Evolutionary conservation across 1,140 invertebrate species (phyloP).

Genomic region (Drosophila suzukii): DNA sequence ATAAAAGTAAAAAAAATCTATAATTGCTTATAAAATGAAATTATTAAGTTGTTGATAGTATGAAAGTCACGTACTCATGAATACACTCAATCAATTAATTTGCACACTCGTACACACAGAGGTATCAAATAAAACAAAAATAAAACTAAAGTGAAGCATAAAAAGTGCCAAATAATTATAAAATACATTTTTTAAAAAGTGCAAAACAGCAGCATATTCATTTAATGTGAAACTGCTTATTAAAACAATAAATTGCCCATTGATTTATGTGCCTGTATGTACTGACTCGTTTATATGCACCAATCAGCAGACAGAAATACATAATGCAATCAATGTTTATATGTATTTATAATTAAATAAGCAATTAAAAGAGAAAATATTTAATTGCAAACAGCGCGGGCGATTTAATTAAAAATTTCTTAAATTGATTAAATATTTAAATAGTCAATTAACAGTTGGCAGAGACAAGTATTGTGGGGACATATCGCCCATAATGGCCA

Average conservation of each 20-base stretch:
- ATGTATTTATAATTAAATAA: slow-evolving; percentile 44
- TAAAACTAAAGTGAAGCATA: slow-evolving; percentile 23
- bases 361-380: slow-evolving; percentile 48
- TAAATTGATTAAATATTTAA: slow-evolving; percentile 58
- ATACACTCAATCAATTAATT: slow-evolving; percentile 44
- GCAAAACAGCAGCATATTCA: slow-evolving; percentile 26
- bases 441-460: slow-evolving; percentile 54
- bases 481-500: slow-evolving; percentile 2
- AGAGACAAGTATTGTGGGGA: slow-evolving; percentile 1
- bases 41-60: slow-evolving; percentile 26
- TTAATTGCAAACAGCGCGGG: slow-evolving; percentile 37
- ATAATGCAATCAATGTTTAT: slow-evolving; percentile 40
- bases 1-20: neutral
- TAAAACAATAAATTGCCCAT: slow-evolving; percentile 38
- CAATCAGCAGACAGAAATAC: slow-evolving; percentile 2
- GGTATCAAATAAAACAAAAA: slow-evolving; percentile 23
- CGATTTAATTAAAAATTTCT: slow-evolving; percentile 59
- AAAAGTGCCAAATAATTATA: slow-evolving; percentile 23
- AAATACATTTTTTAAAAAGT: slow-evolving; percentile 19
- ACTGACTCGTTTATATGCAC: neutral
- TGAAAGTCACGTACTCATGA: slow-evolving; percentile 45
- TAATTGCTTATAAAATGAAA: slow-evolving; percentile 18
- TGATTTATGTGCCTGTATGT: slow-evolving; percentile 32
- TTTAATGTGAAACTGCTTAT: slow-evolving; percentile 43
- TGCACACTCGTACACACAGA: slow-evolving; percentile 12